Base-by-base conservation (phyloP, 2,113 vertebrate species). In the Scartelaos histophorus region DNA sequence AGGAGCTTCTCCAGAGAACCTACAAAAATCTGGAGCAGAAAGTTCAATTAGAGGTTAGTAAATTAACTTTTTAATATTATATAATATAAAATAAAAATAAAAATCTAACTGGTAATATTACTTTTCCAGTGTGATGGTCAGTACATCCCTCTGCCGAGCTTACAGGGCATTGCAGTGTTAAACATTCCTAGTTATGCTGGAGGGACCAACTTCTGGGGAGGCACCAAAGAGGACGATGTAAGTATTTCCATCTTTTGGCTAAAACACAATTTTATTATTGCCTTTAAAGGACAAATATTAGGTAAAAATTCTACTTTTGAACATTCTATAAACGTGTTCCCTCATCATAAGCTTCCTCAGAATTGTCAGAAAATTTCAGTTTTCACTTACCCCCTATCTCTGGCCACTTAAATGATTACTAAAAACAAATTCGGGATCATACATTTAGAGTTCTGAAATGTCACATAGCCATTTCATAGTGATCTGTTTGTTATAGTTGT, bases 11-110 rank as follows among this genome's bases (percentile, higher is more conserved):
- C 66, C 97, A 99, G 88, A 95, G 97, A 80, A 98, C 97, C 0
- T 99, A 99, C 75, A 99, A 99, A 92, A 99, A 99, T 80, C 91
- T 98, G 82, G 97, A 98, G 89, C 97, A 99, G 90, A 98, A 98
- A 74, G 97, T 98, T 82, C 97, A 98, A 77, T 94, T 99, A 9
- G 97, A 99, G 95, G 97, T 99, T 91, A 93, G 89, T 60, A n/a
- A n/a, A 7, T 0, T 3, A 10, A 13, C 3, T 67, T 21, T 34
- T 11, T 43, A 5, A n/a, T 47, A 25, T 56, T 72, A 0, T 54
- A 19, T 17, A 35, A 34, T 19, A 9, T 24, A 34, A n/a, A 49
- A 43, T n/a, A 75, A n/a, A n/a, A n/a, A n/a, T n/a, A n/a, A n/a
- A n/a, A 56, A 34, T 47, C 12, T 69, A 35, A 22, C 53, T 38